A percentile compares a stretch with the other conserved stretches of the same genome.
Conservation (phyloP, 2,888 invertebrate species). For the Tenthredo scrophulariae region DNA sequence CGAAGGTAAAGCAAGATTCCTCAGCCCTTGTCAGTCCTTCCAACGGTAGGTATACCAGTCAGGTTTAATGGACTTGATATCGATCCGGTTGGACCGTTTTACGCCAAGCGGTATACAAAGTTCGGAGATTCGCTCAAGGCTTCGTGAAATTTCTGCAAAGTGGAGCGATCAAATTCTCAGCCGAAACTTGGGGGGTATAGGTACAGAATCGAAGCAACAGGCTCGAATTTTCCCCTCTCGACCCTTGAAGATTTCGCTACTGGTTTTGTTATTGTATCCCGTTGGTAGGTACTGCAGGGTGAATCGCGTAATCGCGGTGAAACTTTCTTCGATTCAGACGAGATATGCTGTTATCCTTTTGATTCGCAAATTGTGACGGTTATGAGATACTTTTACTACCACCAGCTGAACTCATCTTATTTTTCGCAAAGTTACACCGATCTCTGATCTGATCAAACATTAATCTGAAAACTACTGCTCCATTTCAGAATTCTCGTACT, state of each 20-base stretch:
- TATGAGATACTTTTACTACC: neutral
- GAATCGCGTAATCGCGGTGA: neutral
- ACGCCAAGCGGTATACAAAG: slow-evolving; percentile 5
- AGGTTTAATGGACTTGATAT: slow-evolving; percentile 51
- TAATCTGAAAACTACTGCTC: neutral
- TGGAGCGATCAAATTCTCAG: neutral
- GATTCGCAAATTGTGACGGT: neutral
- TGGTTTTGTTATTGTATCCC: neutral
- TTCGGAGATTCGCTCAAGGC: slow-evolving; percentile 11
- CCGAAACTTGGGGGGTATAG: neutral
- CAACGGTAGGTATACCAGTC: neutral
- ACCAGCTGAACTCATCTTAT: neutral
- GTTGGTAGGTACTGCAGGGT: neutral
- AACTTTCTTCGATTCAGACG: neutral
- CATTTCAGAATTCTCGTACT: neutral
- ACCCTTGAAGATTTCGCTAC: neutral
- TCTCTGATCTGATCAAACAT: neutral
- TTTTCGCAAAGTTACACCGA: neutral
- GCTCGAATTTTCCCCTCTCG: slow-evolving; percentile 2
- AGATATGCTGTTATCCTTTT: neutral
- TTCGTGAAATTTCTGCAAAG: slow-evolving; percentile 16
- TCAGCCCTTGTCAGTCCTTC: slow-evolving; percentile 25
- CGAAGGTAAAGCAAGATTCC: slow-evolving; percentile 18
- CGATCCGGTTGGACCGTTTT: slow-evolving; percentile 49
- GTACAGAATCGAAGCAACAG: slow-evolving; percentile 9